Base-by-base conservation (phyloP, 1,140 invertebrate species). In the Calephelis virginiensis region DNA sequence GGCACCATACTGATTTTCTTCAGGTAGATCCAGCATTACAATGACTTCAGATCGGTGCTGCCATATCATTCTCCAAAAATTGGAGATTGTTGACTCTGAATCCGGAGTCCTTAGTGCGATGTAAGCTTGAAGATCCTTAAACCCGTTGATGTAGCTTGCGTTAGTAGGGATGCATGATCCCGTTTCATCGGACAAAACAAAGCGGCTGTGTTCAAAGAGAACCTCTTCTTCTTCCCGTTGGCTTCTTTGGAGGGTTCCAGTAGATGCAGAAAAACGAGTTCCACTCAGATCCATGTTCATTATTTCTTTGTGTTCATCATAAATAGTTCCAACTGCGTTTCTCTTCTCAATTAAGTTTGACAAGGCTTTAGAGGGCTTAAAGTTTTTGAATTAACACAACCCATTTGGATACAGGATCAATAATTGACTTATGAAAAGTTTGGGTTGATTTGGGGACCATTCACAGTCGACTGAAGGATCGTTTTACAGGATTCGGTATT, bases 261-360 rank as follows among this genome's bases (percentile, higher is more conserved):
- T 48, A 48, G 47, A 48, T 48, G 47, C 47, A 48, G 47, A 48
- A 48, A 48, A n/a, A 48, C 17, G n/a, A 48, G 47, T 48, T 48
- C 12, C 47, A 48, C 47, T 48, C 47, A 48, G 47, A 48, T 48
- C 47, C 47, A 48, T 48, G 11, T 48, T 48, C 47, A 48, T 6
- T 48, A 48, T 48, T 48, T 48, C 7, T 14, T 50, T 8, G 48
- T 50, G 13, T 50, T 50, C 48, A 0, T 50, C 6, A 14, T 5
- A 14, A 50, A 50, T 17, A 8, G 13, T 6, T 14, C 12, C 13
- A 14, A 17, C 1, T 2, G 48, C 48, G 9, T 50, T 50, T 50
- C n/a, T 13, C 9, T 50, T 50, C 9, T 50, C 48, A 9, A 50
- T 11, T 8, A 50, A 5, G 13, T 50, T 50, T 1, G 9, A 14